Base-by-base conservation (phyloP, 2,113 vertebrate species). In the Rhizomys pruinosus region DNA sequence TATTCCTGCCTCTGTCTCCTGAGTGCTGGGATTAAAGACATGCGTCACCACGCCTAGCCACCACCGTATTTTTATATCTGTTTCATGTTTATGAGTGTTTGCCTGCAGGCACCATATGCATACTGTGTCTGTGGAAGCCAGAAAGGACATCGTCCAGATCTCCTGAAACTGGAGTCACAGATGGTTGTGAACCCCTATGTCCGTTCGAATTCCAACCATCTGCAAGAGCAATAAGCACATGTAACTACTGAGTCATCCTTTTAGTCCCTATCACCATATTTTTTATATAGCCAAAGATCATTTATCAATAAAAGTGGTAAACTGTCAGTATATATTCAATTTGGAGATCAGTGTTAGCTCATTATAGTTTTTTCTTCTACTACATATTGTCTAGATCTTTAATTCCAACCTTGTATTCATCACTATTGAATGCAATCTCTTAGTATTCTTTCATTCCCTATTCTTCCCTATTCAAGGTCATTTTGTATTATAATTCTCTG, bases 401-500 rank as follows among this genome's bases (percentile, higher is more conserved):
- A 69, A 79, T 82, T 63, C 32, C 20, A 90, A 32, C 39, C 57
- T 71, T 76, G 71, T 86, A 8, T 92, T 90, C 92, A 72, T 93
- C 61, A 61, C 44, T 78, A 37, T 27, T 79, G 90, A 92, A 91
- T 27, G 66, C 37, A 88, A 87, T 42, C 37, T 93, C 78, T 81
- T 92, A 87, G 87, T 7, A 0, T 78, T 42, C 47, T 89, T 88
- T 87, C 4, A 34, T 9, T 86, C 34, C 81, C 47, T 29, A 55
- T 23, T 72, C 25, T 78, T 96, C 82, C n/a, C n/a, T n/a, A n/a
- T 52, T 52, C 47, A 88, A 96, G 89, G 79, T 94, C 91, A 85
- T 84, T 96, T 89, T 86, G 92, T 96, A 95, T 92, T 92, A 91
- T 87, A 92, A 69, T 92, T 79, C 87, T 91, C 93, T 57, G 80